These are phyloP conservation scores for Glossophaga mutica DNA, from an alignment of 2,797 vertebrate species.

Conservation along the genomic window DNA sequence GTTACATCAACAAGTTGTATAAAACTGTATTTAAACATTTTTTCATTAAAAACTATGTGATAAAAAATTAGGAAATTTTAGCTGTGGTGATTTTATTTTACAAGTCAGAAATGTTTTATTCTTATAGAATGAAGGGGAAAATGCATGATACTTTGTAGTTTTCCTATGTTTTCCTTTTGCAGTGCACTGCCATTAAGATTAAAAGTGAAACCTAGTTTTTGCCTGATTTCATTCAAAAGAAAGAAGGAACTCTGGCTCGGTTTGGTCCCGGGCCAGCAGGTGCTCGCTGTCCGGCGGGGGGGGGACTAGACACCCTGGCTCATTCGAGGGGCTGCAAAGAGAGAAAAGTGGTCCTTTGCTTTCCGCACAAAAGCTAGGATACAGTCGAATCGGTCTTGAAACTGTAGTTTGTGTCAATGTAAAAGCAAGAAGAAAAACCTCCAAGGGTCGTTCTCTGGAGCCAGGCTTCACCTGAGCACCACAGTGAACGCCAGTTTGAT, in stretches of 20 bases:
- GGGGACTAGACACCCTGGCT: background rate
- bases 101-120: background rate
- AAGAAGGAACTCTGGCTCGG: background rate
- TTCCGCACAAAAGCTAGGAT: background rate
- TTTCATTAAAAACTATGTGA: slow-evolving; percentile 15
- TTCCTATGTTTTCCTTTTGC: background rate
- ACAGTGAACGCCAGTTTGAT: background rate
- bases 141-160: background rate
- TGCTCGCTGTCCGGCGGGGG: accelerated
- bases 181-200: background rate
- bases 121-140: background rate
- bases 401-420: background rate
- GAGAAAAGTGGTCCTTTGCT: background rate
- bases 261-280: background rate
- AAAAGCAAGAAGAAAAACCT: background rate
- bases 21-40: slow-evolving; percentile 2
- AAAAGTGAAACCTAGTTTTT: background rate
- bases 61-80: slow-evolving; percentile 30
- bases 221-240: background rate
- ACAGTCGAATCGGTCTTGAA: background rate
- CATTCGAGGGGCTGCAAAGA: background rate
- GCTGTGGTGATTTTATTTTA: slow-evolving; percentile 3
- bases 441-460: background rate
- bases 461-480: background rate
- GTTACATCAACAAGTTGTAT: background rate